Percentiles rank a stretch among this genome's conserved stretches.
phyloP scores from a whole-genome alignment of 2,888 invertebrate species.

The Caenorhabditis afra region DNA sequence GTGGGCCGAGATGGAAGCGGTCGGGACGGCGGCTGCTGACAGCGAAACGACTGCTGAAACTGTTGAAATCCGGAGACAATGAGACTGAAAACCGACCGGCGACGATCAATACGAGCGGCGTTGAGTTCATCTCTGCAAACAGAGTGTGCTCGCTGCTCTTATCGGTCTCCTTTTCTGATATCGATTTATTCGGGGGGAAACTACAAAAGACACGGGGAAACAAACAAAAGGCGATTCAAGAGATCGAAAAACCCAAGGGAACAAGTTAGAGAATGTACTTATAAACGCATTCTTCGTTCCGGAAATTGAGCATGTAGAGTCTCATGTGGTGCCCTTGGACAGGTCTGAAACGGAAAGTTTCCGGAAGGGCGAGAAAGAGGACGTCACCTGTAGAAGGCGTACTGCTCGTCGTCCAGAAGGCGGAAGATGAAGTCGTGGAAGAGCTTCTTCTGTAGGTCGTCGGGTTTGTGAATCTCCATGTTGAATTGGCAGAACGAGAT shows the following conservation, averaged over 20 bases:
- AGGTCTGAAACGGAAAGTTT: conserved; percentile 29
- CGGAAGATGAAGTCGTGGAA: conserved; percentile 57
- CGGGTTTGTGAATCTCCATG: conserved; percentile 61
- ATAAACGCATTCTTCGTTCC: conserved; percentile 47
- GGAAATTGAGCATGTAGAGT: conserved; percentile 57
- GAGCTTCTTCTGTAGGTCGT: conserved; percentile 46
- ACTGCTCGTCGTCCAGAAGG: conserved; percentile 49
- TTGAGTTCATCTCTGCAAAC: conserved; percentile 20
- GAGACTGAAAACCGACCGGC: neutral
- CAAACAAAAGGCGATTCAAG: neutral
- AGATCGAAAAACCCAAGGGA: conserved; percentile 11
- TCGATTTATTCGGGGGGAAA: no score
- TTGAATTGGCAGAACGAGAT: conserved; percentile 65
- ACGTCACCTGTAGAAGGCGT: conserved; percentile 35
- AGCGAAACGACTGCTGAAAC: conserved; percentile 23
- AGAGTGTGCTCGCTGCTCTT: neutral
- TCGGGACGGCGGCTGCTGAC: conserved; percentile 28
- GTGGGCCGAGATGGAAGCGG: conserved; percentile 69
- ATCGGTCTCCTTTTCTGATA: no score
- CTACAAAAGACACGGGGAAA: neutral
- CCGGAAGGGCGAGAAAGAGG: no score
- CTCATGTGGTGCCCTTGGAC: conserved; percentile 55
- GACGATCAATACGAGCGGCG: neutral
- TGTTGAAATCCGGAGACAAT: neutral
- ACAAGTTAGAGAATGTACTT: conserved; percentile 51